Conservation (phyloP, 2,888 invertebrate genomes). For the Cheilosia grossa region DNA sequence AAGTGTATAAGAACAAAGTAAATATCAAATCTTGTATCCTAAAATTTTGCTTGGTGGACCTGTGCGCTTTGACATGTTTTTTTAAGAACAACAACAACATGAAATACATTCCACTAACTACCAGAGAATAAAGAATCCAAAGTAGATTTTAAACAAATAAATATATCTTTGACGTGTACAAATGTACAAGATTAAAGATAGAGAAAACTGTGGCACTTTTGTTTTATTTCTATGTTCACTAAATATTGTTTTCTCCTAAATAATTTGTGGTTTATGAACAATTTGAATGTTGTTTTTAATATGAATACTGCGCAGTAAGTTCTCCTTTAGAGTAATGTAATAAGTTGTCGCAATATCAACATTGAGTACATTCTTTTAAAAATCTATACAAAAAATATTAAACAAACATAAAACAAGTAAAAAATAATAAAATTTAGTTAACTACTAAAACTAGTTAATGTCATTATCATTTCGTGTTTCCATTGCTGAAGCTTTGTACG, state of each 20-base stretch:
- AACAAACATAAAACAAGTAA: constrained; percentile 11
- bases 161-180: constrained; percentile 30
- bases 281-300: constrained; percentile 9
- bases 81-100: constrained; percentile 4
- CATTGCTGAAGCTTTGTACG: constrained; percentile 46
- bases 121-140: constrained; percentile 10
- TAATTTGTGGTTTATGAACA: neutral
- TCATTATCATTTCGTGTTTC: constrained; percentile 30
- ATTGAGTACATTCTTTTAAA: constrained; percentile 51
- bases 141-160: constrained; percentile 23
- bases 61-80: constrained; percentile 36
- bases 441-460: constrained; percentile 58
- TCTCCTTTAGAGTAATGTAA: constrained; percentile 17
- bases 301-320: constrained; percentile 44
- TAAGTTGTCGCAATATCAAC: constrained; percentile 59
- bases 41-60: constrained; percentile 39
- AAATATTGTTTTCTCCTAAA: constrained; percentile 41
- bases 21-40: constrained; percentile 51
- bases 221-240: constrained; percentile 21
- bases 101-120: constrained; percentile 34
- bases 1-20: constrained; percentile 45
- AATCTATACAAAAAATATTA: constrained; percentile 8
- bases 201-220: constrained; percentile 64
- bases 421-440: constrained; percentile 41
- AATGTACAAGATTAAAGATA: constrained; percentile 36